phyloP scores from a whole-genome alignment of 1,140 invertebrate species.

The Trialeurodes vaporariorum region DNA sequence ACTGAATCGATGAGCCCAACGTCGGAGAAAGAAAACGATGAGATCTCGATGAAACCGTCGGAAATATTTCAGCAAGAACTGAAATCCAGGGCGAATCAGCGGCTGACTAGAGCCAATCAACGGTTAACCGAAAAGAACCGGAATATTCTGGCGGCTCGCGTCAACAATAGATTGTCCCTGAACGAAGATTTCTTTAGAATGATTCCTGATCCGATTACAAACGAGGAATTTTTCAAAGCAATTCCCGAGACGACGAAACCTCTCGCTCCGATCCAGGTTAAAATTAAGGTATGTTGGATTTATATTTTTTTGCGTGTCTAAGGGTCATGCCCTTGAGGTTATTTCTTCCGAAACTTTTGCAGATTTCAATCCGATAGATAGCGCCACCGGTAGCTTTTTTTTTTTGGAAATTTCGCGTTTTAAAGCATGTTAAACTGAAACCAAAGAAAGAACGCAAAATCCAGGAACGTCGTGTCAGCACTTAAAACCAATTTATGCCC shows the following conservation, averaged over 20 bases:
- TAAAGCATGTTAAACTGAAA: no score
- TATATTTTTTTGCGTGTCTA: no score
- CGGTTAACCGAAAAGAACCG: not conserved
- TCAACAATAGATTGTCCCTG: not conserved
- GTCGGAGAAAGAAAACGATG: no score
- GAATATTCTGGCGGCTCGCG: not conserved
- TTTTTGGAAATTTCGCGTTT: no score
- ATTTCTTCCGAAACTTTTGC: not conserved
- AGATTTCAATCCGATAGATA: not conserved
- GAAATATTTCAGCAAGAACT: not conserved
- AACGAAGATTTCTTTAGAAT: not conserved
- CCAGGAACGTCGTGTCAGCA: no score
- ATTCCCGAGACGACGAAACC: not conserved
- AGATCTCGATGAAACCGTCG: no score
- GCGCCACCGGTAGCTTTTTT: not conserved
- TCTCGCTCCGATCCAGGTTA: not conserved
- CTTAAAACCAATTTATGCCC: no score
- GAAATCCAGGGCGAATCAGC: not conserved
- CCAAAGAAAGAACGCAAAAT: no score
- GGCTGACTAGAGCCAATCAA: not conserved
- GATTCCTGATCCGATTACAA: no score
- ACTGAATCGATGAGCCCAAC: no score
- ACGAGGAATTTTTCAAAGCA: no score
- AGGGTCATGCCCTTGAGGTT: no score
- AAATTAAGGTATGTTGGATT: not conserved